Base-by-base conservation (phyloP, 2,888 invertebrate genomes). In the Phalangium opilio region DNA sequence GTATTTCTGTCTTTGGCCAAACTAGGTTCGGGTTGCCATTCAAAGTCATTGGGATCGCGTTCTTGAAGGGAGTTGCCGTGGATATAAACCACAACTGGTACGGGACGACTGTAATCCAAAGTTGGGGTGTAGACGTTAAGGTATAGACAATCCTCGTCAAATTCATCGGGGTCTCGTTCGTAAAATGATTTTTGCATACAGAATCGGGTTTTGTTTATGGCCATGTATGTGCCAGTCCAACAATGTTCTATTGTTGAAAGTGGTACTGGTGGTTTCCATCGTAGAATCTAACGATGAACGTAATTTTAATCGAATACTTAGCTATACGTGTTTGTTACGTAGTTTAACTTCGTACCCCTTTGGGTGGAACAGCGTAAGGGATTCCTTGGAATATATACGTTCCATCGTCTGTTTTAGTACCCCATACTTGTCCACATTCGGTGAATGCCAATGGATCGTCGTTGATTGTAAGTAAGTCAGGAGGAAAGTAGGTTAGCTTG, bases 1-100 rank as follows among this genome's bases (percentile, higher is more conserved):
- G 85, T 80, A 62, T 85, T 81, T 50, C 79, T 77, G 2, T 78
- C 76, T 43, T 78, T 74, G 0, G 86, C 79, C 52, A 85, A 76
- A 34, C 79, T 70, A 0, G 84, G 76, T 0, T 83, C 82, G 0
- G 87, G 85, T 55, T 79, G 74, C 58, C 74, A 68, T 3, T 60
- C 48, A 3, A 55, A 43, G 33, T 56, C 56, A 32, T 44, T 50
- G 2, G 49, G 45, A 20, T 51, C 48, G n/a, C 52, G 49, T 1
- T 56, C 57, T 14, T 50, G 47, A 11, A 56, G 45, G 1, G 57
- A 51, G 42, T 55, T 52, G 2, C 55, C 57, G 3, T 53, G 51
- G 36, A 56, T 53, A 40, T 57, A 57, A 3, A 57, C 52, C 5
- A 57, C 52, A 7, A 57, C 57, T 3, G 57, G 52, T 40, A 50